Conservation (phyloP, 1,140 invertebrate species). For the Caenorhabditis briggsae region DNA sequence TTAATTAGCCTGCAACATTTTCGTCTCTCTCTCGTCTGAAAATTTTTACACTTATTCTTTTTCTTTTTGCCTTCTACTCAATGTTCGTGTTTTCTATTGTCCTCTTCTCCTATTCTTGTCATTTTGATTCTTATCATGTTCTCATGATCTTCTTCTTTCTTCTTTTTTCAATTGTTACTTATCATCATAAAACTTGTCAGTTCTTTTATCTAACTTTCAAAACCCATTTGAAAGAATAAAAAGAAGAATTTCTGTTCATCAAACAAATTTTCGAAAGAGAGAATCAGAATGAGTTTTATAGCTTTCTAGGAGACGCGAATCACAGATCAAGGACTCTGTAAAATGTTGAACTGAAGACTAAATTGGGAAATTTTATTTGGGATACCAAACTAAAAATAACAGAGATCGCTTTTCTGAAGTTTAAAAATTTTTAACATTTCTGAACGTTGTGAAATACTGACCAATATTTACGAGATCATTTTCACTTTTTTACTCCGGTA, state of each 20-base stretch:
- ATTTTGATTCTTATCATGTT: background rate
- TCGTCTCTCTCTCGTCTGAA: background rate
- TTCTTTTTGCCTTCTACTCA: background rate
- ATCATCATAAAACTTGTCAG: constrained; percentile 28
- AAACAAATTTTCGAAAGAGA: background rate
- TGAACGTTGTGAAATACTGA: no score
- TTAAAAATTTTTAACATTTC: no score
- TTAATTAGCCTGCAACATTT: background rate
- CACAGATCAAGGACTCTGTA: background rate
- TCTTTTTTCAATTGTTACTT: background rate
- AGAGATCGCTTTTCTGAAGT: no score
- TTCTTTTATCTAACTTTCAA: constrained; percentile 7
- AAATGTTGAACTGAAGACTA: constrained; percentile 1
- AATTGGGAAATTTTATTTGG: background rate
- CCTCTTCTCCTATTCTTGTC: background rate
- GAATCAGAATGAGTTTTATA: background rate
- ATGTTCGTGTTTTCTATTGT: background rate
- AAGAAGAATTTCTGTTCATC: background rate
- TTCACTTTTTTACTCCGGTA: no score
- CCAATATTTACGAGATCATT: no score
- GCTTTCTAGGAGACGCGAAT: background rate
- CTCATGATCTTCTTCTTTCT: constrained; percentile 17
- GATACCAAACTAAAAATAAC: background rate
- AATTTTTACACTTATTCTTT: background rate
- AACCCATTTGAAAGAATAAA: background rate